Base-by-base conservation (phyloP, 2,113 vertebrate species). In the Paramisgurnus dabryanus region DNA sequence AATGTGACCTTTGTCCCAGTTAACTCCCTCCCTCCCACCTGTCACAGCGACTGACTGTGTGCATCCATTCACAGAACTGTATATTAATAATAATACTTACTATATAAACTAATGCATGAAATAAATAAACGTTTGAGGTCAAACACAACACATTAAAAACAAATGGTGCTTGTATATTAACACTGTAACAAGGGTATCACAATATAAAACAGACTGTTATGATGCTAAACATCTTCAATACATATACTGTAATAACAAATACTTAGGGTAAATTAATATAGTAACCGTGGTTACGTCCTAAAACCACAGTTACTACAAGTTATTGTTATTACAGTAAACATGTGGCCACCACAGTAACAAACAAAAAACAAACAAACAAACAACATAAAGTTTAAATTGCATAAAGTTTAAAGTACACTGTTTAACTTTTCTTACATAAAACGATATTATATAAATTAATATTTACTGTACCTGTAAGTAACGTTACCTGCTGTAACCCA, bases 51-150 rank as follows among this genome's bases (percentile, higher is more conserved):
- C 17, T 83, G 27, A 45, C 17, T 83, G 41, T 12, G 5, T 45
- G 64, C 41, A 45, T 71, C 69, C 50, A 71, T n/a, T 71, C 34
- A 72, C 22, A 53, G 67, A 13, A 49, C 13, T 10, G 13, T 47
- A 53, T 49, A 70, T 5, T 53, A 49, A 2, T 39, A 70, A 45
- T 50, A 34, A 34, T 34, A 34, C 27, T 34, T 34, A 2, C 27
- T 34, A 34, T 34, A 34, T 34, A 45, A 45, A 45, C 8, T 5
- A 45, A 45, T 45, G 8, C 15, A 53, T 15, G 13, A 53, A 53
- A 13, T 53, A 53, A 5, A 53, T 15, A 0, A 53, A 15, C 4
- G 12, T 15, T 5, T 53, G 8, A 49, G 47, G 1, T 53, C 12
- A 53, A 12, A 53, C 5, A 53, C 4, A 13, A 22, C 22, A 22